A percentile compares a stretch with the other conserved stretches of the same genome.
Conservation (phyloP, 2,113 vertebrate species). For the Struthidea cinerea region DNA sequence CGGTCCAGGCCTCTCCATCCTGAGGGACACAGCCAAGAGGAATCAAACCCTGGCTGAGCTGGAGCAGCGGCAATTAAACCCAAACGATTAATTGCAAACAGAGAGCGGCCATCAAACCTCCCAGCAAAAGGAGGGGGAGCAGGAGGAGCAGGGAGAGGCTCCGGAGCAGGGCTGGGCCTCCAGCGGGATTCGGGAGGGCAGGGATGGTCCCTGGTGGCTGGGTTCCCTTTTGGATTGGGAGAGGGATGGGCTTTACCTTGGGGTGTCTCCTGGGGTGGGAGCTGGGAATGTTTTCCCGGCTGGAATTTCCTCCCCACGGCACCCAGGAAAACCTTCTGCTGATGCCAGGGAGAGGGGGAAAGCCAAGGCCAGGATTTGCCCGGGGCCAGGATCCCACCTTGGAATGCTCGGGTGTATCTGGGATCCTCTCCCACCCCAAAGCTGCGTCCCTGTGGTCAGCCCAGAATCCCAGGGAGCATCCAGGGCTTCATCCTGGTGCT, state of each 20-base stretch:
- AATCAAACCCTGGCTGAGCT: conserved; percentile 23
- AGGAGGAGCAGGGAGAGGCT: not conserved
- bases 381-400: not conserved
- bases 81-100: conserved; percentile 62
- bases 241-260: not conserved
- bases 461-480: not conserved
- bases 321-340: not conserved
- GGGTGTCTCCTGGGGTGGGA: not conserved
- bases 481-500: not conserved
- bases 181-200: not conserved
- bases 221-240: not conserved
- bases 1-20: not conserved
- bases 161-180: not conserved
- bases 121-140: conserved; percentile 32
- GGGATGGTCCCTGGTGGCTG: not conserved
- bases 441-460: not conserved
- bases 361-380: not conserved
- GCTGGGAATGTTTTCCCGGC: not conserved
- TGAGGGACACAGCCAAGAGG: conserved; percentile 50
- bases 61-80: conserved; percentile 58
- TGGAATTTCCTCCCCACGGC: not conserved
- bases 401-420: fast-evolving
- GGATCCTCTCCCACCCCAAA: not conserved
- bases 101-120: conserved; percentile 35
- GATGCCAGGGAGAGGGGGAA: not conserved